A percentile compares a stretch with the other conserved stretches of the same genome.
These are phyloP conservation scores for Pipistrellus nathusii DNA, from an alignment of 2,797 vertebrate species.

Conservation along the genomic window DNA sequence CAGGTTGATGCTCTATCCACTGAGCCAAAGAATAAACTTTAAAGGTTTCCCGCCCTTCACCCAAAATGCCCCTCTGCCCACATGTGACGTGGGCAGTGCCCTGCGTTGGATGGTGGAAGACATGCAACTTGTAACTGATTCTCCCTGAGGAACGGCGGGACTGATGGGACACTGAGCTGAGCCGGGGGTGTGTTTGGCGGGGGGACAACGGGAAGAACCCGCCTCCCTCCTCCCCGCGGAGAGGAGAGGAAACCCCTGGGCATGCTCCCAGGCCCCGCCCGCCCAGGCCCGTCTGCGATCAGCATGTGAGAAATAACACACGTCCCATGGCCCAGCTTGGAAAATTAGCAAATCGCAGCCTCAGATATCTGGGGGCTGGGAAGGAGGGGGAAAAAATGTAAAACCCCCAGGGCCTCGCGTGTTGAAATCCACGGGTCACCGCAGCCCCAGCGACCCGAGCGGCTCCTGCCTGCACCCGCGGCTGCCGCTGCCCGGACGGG, in stretches of 20 bases:
- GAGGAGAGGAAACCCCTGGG: not conserved
- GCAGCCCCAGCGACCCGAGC: conserved; percentile 17
- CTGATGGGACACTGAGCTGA: not conserved
- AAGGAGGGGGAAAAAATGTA: conserved; percentile 59
- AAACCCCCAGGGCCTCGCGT: not conserved
- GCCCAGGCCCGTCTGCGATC: not conserved
- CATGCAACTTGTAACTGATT: not conserved
- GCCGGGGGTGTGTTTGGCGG: too few relatives aligned
- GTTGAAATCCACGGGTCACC: conserved; percentile 46
- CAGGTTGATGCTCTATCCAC: too few relatives aligned
- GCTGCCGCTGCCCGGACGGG: conserved; percentile 55
- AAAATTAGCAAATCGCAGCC: conserved; percentile 74
- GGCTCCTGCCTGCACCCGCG: conserved; percentile 61
- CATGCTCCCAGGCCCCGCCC: not conserved
- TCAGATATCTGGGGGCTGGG: conserved; percentile 60
- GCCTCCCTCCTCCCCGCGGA: not conserved
- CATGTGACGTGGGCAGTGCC: not conserved
- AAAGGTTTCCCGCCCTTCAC: not conserved
- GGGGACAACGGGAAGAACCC: too few relatives aligned
- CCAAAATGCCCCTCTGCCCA: not conserved
- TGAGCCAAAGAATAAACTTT: not conserved
- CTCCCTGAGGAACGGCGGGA: not conserved
- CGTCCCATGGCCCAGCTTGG: conserved; percentile 71
- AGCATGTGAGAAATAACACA: not conserved
- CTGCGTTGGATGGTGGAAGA: not conserved